Base-by-base conservation (phyloP, 2,797 vertebrate genomes). In the Decapterus maruadsi region DNA sequence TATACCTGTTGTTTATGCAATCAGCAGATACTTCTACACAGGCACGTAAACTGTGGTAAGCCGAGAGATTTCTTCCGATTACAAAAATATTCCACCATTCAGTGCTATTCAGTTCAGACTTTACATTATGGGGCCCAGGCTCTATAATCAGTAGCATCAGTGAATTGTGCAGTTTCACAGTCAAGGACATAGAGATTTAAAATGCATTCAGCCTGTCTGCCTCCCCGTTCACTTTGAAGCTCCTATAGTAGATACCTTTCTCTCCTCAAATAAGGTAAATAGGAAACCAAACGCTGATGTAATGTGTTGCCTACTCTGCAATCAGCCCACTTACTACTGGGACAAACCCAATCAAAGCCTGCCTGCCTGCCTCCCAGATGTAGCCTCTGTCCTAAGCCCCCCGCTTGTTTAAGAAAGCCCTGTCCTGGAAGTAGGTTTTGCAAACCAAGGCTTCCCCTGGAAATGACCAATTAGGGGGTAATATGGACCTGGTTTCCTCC, bases 401-500 rank as follows among this genome's bases (percentile, higher is more conserved):
- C 72, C 74, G 87, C 90, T 94, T 92, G 90, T 94, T 94, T 93
- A 90, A 86, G 86, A 93, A 93, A 93, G 75, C 84, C 81, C 76
- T 55, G 64, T 90, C 88, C 92, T 93, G 92, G 93, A 93, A 92
- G 89, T 85, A 76, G 76, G 85, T 88, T 93, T 90, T 89, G 77
- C 87, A 93, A 94, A 94, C 87, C 89, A 86, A 93, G 80, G 90
- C 90, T 92, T 93, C 89, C 91, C 83, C 92, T 94, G 94, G 94
- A 95, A 95, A 95, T 95, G 86, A 93, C 91, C 93, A 94, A 94
- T 95, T 94, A 95, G 91, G 81, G 78, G 77, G 77, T 90, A 92
- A 92, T 93, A 68, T 90, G 89, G 93, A 92, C 89, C 90, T 92
- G 85, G 91, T 94, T 95, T 94, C 93, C 93, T 92, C 87, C 19